Conservation (phyloP, 2,797 vertebrate genomes). For the Neosilurus hyrtlii region DNA sequence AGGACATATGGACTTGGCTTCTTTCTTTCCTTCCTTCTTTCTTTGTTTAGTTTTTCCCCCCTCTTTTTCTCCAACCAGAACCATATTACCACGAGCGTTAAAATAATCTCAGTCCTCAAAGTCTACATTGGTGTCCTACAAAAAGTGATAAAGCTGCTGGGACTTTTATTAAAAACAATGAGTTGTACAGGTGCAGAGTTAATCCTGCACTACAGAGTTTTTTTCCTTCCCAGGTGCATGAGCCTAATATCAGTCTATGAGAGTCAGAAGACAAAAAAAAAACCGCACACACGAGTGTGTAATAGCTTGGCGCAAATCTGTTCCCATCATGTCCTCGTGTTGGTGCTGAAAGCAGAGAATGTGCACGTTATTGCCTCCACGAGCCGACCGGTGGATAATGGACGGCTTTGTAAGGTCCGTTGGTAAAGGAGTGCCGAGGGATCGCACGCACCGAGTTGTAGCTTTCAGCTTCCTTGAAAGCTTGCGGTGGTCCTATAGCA, state of each 20-base stretch:
- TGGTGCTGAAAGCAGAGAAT: constrained; percentile 38
- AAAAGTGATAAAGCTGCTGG: neutral
- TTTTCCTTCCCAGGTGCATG: constrained; percentile 38
- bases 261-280: neutral
- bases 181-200: constrained; percentile 27
- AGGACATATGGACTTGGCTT: constrained; percentile 58
- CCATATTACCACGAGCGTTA: constrained; percentile 6
- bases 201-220: constrained; percentile 11
- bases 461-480: constrained; percentile 58
- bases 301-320: constrained; percentile 20
- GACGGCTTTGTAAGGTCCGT: constrained; percentile 66
- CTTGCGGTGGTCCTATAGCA: constrained; percentile 40
- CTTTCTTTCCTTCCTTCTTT: neutral
- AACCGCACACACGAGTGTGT: constrained; percentile 19
- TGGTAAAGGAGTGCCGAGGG: constrained; percentile 65
- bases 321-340: constrained; percentile 36
- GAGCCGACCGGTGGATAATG: constrained; percentile 64
- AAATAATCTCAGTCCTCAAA: constrained; percentile 38
- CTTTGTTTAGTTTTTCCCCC: neutral
- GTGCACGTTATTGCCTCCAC: constrained; percentile 47
- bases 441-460: constrained; percentile 60
- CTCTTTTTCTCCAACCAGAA: constrained; percentile 46
- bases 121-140: neutral
- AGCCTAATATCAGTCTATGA: constrained; percentile 38
- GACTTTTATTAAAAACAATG: constrained; percentile 11